Conservation (phyloP, 1,140 invertebrate species). For the Conus betulinus region DNA sequence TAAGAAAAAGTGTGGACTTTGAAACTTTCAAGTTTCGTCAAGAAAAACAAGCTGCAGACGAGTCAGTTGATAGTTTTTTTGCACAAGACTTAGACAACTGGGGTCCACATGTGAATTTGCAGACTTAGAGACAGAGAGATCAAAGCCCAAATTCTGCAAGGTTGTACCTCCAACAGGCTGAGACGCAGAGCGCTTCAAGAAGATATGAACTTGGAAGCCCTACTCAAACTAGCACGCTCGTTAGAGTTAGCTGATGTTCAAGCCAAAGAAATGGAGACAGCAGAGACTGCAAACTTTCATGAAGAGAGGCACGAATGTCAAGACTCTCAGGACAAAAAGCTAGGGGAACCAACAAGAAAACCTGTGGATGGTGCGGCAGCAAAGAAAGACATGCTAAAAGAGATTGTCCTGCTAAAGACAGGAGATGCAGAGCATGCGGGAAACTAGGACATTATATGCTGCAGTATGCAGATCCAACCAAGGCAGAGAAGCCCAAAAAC, state of each 20-base stretch:
- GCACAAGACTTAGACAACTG: not conserved
- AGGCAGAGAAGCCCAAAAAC: too few species aligned
- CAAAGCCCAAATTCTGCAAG: not conserved
- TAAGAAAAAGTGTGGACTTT: too few species aligned
- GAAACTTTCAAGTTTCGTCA: not conserved
- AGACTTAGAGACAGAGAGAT: constrained; percentile 1
- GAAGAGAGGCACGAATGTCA: too few species aligned
- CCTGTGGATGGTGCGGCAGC: not conserved
- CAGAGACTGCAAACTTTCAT: not conserved
- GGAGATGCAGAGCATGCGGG: too few species aligned
- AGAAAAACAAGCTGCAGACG: not conserved
- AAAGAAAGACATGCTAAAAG: too few species aligned
- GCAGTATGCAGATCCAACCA: not conserved
- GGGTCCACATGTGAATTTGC: not conserved
- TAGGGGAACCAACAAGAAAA: not conserved
- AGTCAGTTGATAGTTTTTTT: not conserved
- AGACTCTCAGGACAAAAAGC: not conserved
- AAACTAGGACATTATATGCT: not conserved
- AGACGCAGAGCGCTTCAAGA: not conserved
- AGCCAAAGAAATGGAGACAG: not conserved
- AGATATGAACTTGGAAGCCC: not conserved
- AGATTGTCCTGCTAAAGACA: too few species aligned
- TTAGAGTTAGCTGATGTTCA: not conserved
- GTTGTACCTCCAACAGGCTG: not conserved
- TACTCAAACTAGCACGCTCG: not conserved